phyloP scores from a whole-genome alignment of 2,888 invertebrate genomes.

The Adelphocoris suturalis region DNA sequence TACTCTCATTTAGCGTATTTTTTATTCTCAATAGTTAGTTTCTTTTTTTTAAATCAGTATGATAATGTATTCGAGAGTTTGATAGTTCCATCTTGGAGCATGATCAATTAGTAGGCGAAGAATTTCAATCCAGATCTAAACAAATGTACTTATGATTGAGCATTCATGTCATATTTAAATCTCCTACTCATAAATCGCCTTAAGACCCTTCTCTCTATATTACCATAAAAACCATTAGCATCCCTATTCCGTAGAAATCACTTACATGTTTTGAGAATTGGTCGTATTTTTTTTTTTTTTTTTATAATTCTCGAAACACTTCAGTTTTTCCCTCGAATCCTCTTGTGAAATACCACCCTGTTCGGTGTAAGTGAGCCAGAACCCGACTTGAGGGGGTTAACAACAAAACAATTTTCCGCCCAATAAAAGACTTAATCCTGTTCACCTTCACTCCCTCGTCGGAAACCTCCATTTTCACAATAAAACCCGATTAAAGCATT shows the following conservation, averaged over 20 bases:
- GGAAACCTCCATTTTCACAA: conserved; percentile 6
- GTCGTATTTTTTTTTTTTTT: background rate
- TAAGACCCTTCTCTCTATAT: too few relatives aligned
- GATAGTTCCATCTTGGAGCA: too few relatives aligned
- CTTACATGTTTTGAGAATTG: background rate
- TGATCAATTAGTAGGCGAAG: too few relatives aligned
- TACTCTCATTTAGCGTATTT: too few relatives aligned
- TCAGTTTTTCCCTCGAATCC: background rate
- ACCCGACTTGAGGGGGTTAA: conserved; percentile 15
- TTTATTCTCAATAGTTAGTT: too few relatives aligned
- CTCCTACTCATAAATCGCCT: too few relatives aligned
- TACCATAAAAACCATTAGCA: too few relatives aligned
- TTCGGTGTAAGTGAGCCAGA: background rate
- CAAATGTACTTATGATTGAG: too few relatives aligned
- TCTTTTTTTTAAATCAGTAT: too few relatives aligned
- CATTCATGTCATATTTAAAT: too few relatives aligned
- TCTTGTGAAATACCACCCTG: background rate
- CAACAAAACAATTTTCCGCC: conserved; percentile 45
- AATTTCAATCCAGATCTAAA: too few relatives aligned
- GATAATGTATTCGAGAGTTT: too few relatives aligned
- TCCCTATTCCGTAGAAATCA: background rate
- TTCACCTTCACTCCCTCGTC: conserved; percentile 23
- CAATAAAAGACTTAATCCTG: conserved; percentile 50
- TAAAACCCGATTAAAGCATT: conserved; percentile 52
- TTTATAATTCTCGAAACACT: background rate